Base-by-base conservation (phyloP, 2,113 vertebrate species). In the Etheostoma spectabile region DNA sequence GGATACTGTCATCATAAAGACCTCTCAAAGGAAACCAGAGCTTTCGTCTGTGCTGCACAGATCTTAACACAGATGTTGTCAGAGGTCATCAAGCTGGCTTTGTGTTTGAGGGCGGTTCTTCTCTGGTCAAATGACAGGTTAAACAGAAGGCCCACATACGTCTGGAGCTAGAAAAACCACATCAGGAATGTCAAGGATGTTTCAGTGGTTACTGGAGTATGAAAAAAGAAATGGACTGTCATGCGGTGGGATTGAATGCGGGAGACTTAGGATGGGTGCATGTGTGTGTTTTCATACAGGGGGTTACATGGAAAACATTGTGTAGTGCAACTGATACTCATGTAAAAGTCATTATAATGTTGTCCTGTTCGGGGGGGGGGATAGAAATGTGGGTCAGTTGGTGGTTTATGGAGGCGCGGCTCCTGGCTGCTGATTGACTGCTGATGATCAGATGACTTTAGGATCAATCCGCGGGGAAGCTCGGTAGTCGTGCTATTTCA, bases 291-390 rank as follows among this genome's bases (percentile, higher is more conserved):
- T 42, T 59, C 62, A 21, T 85, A 42, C 66, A 61, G 68, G 71
- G 71, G 82, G 83, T 71, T 79, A 84, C 61, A 87, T 91, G 92
- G 88, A 92, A 93, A 93, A 88, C 77, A 85, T 85, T 91, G 84
- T 87, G 77, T 80, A 83, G 68, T 85, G 74, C 80, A 22, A 82
- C 83, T 83, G 74, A 92, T 87, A 69, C 16, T 67, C 76, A 77
- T 89, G 86, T 82, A 83, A 64, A 91, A 90, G 91, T 87, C 91
- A 91, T 90, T 86, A 85, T 57, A 42, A 56, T 45, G 11, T 61
- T 49, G 67, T 48, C 46, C 67, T 70, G 74, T 22, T 67, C 4
- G 33, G 73, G 22, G 52, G 13, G 16, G 74, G 55, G 56, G 75
- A 18, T 19, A 2, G 2, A 66, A 89, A 91, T 90, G 77, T 91